Base-by-base conservation (phyloP, 2,113 vertebrate genomes). In the Columba janthina region DNA sequence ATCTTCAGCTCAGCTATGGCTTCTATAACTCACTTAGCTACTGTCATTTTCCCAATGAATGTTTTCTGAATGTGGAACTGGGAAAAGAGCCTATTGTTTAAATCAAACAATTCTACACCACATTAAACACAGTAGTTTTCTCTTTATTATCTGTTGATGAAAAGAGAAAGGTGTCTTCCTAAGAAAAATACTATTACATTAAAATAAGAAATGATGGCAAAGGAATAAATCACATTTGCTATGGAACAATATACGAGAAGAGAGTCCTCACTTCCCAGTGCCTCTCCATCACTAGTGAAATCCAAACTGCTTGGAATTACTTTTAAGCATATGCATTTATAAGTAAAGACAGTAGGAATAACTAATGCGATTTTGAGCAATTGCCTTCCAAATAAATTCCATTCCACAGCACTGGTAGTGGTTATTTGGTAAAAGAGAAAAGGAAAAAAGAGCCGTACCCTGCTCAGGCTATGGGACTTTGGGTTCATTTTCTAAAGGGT, bases 311-410 rank as follows among this genome's bases (percentile, higher is more conserved):
- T 61, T 64, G 46, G 54, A 80, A 65, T 83, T 58, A 42, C 56
- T 95, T 87, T 77, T 85, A 60, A 94, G 70, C 1, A 0, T 73
- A 31, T 60, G 29, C 19, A 42, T 93, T 92, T 0, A 0, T 65
- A 73, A 96, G 54, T 69, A 77, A 96, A 94, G 64, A 67, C 32
- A 89, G 42, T 61, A 54, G 20, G 44, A 90, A 85, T 85, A 88
- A 89, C 76, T 90, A 61, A 74, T 94, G 83, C 56, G 15, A 76
- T 93, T 95, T 76, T 84, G 66, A 91, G 36, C 64, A 77, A 4
- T 72, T 93, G 76, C 87, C 53, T 88, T 94, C 62, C 65, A 88
- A 93, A 90, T 71, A 78, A 95, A 89, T 85, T 90, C 69, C 24
- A 10, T 90, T 85, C 80, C 56, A 56, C 56, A 72, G 62, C 2